Evolutionary conservation across 2,113 vertebrate genomes (phyloP).

Genomic region (Himantopus leucocephalus): DNA sequence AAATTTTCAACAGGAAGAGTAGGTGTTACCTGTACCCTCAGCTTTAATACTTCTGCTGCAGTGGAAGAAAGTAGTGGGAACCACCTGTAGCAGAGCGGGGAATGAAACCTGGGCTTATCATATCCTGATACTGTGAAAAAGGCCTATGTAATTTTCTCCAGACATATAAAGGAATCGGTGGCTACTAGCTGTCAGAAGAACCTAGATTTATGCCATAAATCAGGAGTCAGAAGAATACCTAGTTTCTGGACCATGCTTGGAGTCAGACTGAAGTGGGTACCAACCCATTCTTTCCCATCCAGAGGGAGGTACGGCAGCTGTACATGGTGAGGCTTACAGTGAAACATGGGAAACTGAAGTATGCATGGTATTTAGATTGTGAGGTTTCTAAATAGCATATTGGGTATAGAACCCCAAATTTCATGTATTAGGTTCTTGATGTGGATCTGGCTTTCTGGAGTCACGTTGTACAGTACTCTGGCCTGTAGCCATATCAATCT

Average conservation of each 20-base stretch:
- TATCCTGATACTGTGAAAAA: neutral
- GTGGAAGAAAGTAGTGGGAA: neutral
- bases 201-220: neutral
- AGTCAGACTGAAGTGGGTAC: neutral
- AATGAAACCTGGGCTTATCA: neutral
- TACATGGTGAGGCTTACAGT: neutral
- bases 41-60: neutral
- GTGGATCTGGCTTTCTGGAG: neutral
- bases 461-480: neutral
- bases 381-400: neutral
- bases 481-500: neutral
- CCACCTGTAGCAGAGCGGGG: neutral
- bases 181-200: neutral
- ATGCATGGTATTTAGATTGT: fast-evolving
- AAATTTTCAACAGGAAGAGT: neutral
- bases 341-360: neutral
- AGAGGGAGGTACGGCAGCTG: neutral
- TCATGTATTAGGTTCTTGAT: neutral
- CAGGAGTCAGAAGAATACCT: neutral
- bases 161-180: neutral
- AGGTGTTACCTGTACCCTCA: neutral
- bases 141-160: neutral
- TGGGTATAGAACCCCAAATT: neutral
- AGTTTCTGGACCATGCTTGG: neutral
- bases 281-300: neutral